Percentiles rank a stretch among this genome's conserved stretches.
phyloP scores from a whole-genome alignment of 2,797 vertebrate species.

The Odontamblyopus lacepedii region DNA sequence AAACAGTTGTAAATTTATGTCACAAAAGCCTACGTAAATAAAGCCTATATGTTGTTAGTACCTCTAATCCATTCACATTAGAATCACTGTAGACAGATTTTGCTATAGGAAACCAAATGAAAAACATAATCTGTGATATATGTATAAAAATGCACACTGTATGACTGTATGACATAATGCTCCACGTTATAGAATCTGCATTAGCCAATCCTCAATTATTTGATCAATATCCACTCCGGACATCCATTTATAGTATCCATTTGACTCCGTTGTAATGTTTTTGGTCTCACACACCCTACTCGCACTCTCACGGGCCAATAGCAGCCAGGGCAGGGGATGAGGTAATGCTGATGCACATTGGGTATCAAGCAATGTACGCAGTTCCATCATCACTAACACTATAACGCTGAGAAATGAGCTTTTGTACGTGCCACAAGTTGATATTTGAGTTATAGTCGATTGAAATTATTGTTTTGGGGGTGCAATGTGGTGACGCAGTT shows the following conservation, averaged over 20 bases:
- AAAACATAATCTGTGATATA: background rate
- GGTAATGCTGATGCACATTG: constrained; percentile 64
- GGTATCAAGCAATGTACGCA: constrained; percentile 39
- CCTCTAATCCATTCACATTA: background rate
- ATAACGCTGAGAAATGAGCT: background rate
- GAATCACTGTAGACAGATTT: background rate
- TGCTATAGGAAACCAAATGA: background rate
- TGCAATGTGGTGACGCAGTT: constrained; percentile 53
- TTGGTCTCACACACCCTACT: constrained; percentile 28
- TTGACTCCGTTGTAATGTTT: constrained; percentile 18
- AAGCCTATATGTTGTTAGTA: background rate
- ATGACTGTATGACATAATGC: background rate
- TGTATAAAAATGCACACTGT: background rate
- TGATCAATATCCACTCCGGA: background rate
- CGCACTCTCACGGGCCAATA: constrained; percentile 41
- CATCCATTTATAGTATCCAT: background rate
- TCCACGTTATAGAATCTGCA: background rate
- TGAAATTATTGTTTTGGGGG: constrained; percentile 39
- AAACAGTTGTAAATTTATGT: no score
- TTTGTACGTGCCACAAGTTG: constrained; percentile 7
- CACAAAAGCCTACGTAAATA: no score
- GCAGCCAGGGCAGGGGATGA: constrained; percentile 60
- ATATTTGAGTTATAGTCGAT: constrained; percentile 38
- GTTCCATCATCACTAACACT: background rate
- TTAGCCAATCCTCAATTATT: background rate